phyloP scores from a whole-genome alignment of 2,888 invertebrate species.

The Eurytoma adleriae region DNA sequence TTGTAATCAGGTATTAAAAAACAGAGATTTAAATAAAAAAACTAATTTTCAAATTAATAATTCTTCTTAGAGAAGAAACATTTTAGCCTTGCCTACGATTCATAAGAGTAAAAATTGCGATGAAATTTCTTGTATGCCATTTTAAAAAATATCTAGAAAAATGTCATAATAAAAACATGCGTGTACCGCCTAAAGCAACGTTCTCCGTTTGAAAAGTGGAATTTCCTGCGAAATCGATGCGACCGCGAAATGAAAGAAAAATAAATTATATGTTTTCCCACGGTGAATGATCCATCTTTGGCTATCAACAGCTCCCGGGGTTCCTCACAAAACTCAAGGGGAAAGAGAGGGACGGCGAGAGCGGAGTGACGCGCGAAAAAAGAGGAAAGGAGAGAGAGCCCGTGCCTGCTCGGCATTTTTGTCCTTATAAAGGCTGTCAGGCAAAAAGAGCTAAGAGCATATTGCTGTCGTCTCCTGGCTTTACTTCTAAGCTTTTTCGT shows the following conservation, averaged over 20 bases:
- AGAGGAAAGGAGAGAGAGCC: not conserved
- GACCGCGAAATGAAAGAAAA: constrained; percentile 3
- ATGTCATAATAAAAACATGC: not conserved
- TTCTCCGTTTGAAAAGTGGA: not conserved
- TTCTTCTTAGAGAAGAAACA: not conserved
- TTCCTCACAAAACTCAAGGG: not conserved
- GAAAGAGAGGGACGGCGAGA: not conserved
- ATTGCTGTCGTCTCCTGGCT: constrained; percentile 26
- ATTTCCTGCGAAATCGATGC: not conserved
- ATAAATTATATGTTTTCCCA: constrained; percentile 19
- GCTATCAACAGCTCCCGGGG: not conserved
- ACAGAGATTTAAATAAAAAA: too few relatives aligned
- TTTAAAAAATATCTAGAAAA: not conserved
- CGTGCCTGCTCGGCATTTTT: constrained; percentile 22
- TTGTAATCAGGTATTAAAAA: too few relatives aligned
- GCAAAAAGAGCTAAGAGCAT: constrained; percentile 42
- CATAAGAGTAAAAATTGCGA: not conserved
- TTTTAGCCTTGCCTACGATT: not conserved
- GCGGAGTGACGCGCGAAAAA: constrained; percentile 4
- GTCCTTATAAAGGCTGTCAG: not conserved
- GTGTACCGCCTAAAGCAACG: not conserved
- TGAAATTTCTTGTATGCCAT: not conserved
- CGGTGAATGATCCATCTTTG: constrained; percentile 15
- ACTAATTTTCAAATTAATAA: too few relatives aligned
- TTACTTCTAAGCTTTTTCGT: constrained; percentile 12